Evolutionary conservation across 2,888 invertebrate genomes (phyloP), one percentile per base, ranked within the genome.

Genomic region (Yponomeuta cagnagella): DNA sequence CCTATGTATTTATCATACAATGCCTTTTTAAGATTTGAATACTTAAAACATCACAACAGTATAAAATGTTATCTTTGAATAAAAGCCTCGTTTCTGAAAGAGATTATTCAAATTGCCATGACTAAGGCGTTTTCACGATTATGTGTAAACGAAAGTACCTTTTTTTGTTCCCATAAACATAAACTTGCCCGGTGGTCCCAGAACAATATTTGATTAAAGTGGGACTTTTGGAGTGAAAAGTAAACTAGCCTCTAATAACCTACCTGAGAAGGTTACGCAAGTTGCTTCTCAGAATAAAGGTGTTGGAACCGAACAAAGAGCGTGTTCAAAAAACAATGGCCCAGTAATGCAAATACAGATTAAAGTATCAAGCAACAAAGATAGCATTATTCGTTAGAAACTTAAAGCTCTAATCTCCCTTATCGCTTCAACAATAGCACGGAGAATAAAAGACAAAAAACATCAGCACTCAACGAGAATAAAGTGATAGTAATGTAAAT

Each of bases 51-150:
- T 15, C 52, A 15, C 52, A 58, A 58, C 52, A 58, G 12, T 58
- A 58, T 12, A 58, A 15, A 12, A 15, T 58, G 52, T 58, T 64
- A 64, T 64, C 64, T 64, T 23, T 6, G 2, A 30, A 43, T 43
- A 64, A 64, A 71, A 63, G 30, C 67, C 23, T 63, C 43, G 43
- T 68, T 30, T 10, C 37, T 8, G 30, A 65, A 70, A 65, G 64
- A 70, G 78, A 81, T 83, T 79, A 81, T 75, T 77, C 73, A 81
- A 80, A 82, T 82, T 80, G 79, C 80, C 76, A 83, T 83, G 85
- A 84, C 79, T 77, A 73, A 78, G 73, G 70, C 73, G 73, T 79
- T 80, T 58, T 79, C 75, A 80, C 81, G 77, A 75, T 77, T 72
- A 74, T 75, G 76, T 74, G 77, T 76, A 84, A 85, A 84, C 83